Base-by-base conservation (phyloP, 2,888 invertebrate genomes). In the Zelleria hepariella region DNA sequence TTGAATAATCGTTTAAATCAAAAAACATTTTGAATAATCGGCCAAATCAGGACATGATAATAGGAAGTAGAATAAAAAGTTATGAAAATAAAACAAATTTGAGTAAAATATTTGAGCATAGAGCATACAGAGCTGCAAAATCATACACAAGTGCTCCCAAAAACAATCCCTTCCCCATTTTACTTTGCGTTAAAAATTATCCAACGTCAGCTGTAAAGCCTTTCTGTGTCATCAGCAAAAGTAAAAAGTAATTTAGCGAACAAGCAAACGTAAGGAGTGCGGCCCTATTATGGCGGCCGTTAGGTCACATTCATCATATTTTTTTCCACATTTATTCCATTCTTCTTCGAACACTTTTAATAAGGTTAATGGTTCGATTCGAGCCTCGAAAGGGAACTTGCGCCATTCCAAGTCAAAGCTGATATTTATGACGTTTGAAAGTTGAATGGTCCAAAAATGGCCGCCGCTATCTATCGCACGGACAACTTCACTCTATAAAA, bases 221-320 rank as follows among this genome's bases (percentile, higher is more conserved):
- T n/a, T n/a, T n/a, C n/a, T n/a, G n/a, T n/a, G n/a, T 25, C 6
- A 24, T 64, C 64, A 62, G 64, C 67, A 67, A 68, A 68, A 70
- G 75, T 72, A 70, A 70, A 69, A 67, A 64, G 73, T 70, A 75
- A 76, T 78, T 80, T 77, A 72, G 68, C 68, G 69, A 71, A 69
- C 68, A 74, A 75, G 74, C 75, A 66, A 78, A 74, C 65, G 73
- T 72, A 75, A 70, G 73, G 65, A 10, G 1, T 3, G 15, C 32
- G 15, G 32, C 67, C 70, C 75, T 75, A 75, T 77, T 77, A 74
- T 73, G 73, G 68, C 69, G 65, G 73, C 70, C 72, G 74, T 74
- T 75, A 72, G 72, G 72, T 66, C 71, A 71, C 77, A 77, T 79
- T 77, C 71, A 76, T 77, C 32, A 72, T 68, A 63, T 66, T 61